Percentiles rank a stretch among this genome's conserved stretches.
Evolutionary conservation across 1,140 invertebrate species (phyloP).

Genomic region (Ephestia elutella): DNA sequence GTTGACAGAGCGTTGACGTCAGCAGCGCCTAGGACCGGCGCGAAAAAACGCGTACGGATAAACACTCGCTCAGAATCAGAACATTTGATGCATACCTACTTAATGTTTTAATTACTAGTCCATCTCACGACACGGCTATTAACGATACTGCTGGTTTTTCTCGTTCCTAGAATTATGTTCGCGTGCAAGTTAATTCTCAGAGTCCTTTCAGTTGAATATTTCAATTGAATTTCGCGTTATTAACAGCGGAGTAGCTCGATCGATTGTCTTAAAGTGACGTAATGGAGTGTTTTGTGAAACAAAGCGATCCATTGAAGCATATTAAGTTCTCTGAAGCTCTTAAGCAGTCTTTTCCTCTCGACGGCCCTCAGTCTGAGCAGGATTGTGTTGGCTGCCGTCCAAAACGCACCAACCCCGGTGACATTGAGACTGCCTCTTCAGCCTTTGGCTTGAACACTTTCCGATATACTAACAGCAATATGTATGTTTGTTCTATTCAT

Average conservation of each 20-base stretch:
- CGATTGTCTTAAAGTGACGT: not conserved
- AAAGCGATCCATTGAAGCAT: not conserved
- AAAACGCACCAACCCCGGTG: not conserved
- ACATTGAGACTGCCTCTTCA: constrained; percentile 5
- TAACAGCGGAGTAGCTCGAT: not conserved
- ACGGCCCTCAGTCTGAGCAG: not conserved
- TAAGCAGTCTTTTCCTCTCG: not conserved
- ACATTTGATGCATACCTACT: constrained; percentile 26
- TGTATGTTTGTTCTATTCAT: not conserved
- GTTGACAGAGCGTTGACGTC: constrained; percentile 64
- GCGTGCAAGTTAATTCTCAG: not conserved
- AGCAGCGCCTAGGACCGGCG: constrained; percentile 39
- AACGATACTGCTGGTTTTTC: constrained; percentile 8
- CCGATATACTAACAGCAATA: not conserved
- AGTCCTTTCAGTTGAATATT: constrained; percentile 1
- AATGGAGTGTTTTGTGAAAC: not conserved
- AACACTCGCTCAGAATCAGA: constrained; percentile 31
- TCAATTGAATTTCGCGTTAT: constrained; percentile 1
- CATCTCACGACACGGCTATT: constrained; percentile 15
- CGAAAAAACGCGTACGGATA: constrained; percentile 37
- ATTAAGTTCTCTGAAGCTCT: not conserved
- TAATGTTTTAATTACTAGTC: constrained; percentile 32
- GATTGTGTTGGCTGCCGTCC: constrained; percentile 5
- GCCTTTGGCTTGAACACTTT: constrained; percentile 3
- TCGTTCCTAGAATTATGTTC: constrained; percentile 2